These are phyloP conservation scores for Accipiter virgatus DNA, from an alignment of 2,113 vertebrate genomes.

Conservation along the genomic window DNA sequence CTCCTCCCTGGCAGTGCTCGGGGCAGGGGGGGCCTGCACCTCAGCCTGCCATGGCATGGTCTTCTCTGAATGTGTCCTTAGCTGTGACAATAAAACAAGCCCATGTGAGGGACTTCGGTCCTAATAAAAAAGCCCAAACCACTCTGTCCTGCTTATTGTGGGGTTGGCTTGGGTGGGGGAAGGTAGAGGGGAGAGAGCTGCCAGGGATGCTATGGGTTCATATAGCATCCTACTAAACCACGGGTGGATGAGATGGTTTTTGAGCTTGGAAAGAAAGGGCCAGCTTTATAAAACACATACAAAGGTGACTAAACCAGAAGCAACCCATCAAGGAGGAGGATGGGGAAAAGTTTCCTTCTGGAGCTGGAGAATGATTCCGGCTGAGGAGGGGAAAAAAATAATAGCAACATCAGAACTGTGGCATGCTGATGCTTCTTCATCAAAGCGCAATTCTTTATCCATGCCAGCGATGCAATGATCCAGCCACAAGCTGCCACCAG, in stretches of 20 bases:
- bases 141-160: not conserved
- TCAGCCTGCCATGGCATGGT: not conserved
- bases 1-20: not conserved
- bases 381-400: not conserved
- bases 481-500: not conserved
- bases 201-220: accelerated
- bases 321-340: not conserved
- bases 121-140: not conserved
- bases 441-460: not conserved
- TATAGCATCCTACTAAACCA: not conserved
- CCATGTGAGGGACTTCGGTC: not conserved
- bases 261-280: not conserved
- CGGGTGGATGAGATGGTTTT: not conserved
- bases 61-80: not conserved
- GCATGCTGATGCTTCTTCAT: not conserved
- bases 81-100: not conserved
- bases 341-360: not conserved
- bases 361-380: not conserved
- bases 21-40: not conserved
- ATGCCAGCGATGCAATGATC: accelerated
- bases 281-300: not conserved
- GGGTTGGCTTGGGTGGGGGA: not conserved
- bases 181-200: not conserved
- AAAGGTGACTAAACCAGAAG: not conserved
- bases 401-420: not conserved